Base-by-base conservation (phyloP, 2,113 vertebrate species). In the Cebus imitator region DNA sequence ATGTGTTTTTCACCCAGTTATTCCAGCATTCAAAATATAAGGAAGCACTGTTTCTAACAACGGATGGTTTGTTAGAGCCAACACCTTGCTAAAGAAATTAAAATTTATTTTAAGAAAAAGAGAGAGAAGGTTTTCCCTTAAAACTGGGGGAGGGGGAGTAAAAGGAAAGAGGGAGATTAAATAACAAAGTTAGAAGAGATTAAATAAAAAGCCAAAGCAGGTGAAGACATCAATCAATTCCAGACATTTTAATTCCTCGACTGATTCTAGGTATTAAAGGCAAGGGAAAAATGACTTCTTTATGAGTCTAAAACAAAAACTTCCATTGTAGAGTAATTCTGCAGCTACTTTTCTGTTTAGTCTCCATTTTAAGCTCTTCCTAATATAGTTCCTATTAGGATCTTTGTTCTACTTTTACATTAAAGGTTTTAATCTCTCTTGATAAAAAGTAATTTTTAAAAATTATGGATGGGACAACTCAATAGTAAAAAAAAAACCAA, bases 1-100 rank as follows among this genome's bases (percentile, higher is more conserved):
- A 52, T 86, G 43, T 25, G 48, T 45, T 78, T 78, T 79, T 23
- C 27, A 23, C 35, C 73, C 48, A 58, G 80, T 85, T 73, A 79
- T 52, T 89, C 58, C 35, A 95, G 70, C 40, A 94, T 30, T 70
- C 64, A 68, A 95, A 91, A 91, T 37, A 88, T 11, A 88, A 12
- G 2, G n/a, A 83, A 48, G 48, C 3, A 61, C 8, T 81, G 18
- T 84, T 90, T 80, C n/a, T 43, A 94, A 97, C 37, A 95, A 87
- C 37, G 68, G 27, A 37, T 61, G 14, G 23, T 94, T 79, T 90
- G 68, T 72, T 43, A 61, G 21, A 9, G 52, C n/a, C 40, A 78
- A 18, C 45, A 61, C 68, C 75, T 95, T 75, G 21, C 82, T 79
- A 84, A 40, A 84, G 30, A 90, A 84, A 66, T 61, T 88, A 37